A percentile compares a stretch with the other conserved stretches of the same genome.
These are phyloP conservation scores for Eumaeus atala DNA, from an alignment of 1,140 invertebrate genomes.

Conservation along the genomic window DNA sequence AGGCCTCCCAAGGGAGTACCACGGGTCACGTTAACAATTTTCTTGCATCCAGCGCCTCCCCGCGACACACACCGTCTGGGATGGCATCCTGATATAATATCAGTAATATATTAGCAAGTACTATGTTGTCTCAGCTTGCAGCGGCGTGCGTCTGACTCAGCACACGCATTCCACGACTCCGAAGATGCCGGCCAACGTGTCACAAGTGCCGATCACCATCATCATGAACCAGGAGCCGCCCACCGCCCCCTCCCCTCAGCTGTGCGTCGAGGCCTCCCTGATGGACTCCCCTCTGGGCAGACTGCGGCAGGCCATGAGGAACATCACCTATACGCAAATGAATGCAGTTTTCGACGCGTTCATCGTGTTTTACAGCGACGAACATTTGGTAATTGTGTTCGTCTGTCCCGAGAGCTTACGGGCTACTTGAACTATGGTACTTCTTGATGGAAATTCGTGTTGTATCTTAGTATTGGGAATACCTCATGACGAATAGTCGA, in stretches of 20 bases:
- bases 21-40: too few species aligned
- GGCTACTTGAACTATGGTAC: too few species aligned
- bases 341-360: slow-evolving; percentile 80
- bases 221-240: slow-evolving; percentile 33
- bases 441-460: too few species aligned
- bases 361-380: slow-evolving; percentile 84
- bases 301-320: slow-evolving; percentile 80
- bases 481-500: too few species aligned
- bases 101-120: too few species aligned
- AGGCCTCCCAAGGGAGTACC: too few species aligned
- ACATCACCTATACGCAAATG: slow-evolving; percentile 76
- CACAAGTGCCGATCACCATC: slow-evolving; percentile 17
- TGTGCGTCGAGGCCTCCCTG: slow-evolving; percentile 40
- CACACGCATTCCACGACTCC: slow-evolving; percentile 20
- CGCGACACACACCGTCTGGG: too few species aligned
- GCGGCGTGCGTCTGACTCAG: slow-evolving; percentile 24
- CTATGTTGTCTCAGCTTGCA: slow-evolving; percentile 36
- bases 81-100: too few species aligned
- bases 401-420: slow-evolving; percentile 11
- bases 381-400: slow-evolving; percentile 79
- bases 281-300: slow-evolving; percentile 62
- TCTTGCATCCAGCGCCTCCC: too few species aligned
- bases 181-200: slow-evolving; percentile 17
- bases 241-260: slow-evolving; percentile 26
- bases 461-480: too few species aligned